Evolutionary conservation across 2,888 invertebrate genomes (phyloP).

Genomic region (Sinohyriopsis cumingii): DNA sequence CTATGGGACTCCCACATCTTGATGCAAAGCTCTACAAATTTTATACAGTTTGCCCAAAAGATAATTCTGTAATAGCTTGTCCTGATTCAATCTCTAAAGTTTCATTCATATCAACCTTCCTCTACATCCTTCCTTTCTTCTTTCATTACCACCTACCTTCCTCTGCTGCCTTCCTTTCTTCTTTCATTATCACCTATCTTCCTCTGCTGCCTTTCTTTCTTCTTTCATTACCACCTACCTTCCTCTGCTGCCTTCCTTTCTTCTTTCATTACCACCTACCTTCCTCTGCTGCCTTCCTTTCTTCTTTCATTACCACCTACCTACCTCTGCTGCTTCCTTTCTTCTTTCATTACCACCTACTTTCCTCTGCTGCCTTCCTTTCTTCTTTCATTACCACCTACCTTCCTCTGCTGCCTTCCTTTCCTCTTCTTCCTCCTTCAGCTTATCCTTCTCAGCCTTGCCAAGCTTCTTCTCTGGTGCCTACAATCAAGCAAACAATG

Average conservation of each 20-base stretch:
- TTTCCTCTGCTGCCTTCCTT: constrained; percentile 53
- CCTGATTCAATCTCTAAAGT: too few species aligned
- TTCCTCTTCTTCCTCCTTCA: constrained; percentile 66
- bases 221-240: constrained; percentile 41
- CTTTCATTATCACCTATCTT: too few species aligned
- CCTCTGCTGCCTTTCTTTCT: background rate
- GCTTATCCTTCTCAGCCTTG: constrained; percentile 67
- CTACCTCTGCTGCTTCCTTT: constrained; percentile 64
- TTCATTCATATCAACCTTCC: constrained; percentile 52
- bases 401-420: constrained; percentile 65
- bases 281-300: background rate
- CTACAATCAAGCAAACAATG: too few species aligned
- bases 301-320: constrained; percentile 27
- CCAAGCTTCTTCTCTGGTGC: constrained; percentile 41
- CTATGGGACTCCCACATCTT: too few species aligned
- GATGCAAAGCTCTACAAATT: too few species aligned
- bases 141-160: constrained; percentile 52
- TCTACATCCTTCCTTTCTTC: constrained; percentile 29
- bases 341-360: constrained; percentile 52
- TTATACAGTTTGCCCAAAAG: too few species aligned
- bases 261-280: too few species aligned
- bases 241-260: constrained; percentile 64
- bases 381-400: constrained; percentile 15
- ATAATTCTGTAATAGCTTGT: too few species aligned
- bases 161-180: constrained; percentile 61